Conservation (phyloP, 2,113 vertebrate species). For the Forbesichthys papilliferus region DNA sequence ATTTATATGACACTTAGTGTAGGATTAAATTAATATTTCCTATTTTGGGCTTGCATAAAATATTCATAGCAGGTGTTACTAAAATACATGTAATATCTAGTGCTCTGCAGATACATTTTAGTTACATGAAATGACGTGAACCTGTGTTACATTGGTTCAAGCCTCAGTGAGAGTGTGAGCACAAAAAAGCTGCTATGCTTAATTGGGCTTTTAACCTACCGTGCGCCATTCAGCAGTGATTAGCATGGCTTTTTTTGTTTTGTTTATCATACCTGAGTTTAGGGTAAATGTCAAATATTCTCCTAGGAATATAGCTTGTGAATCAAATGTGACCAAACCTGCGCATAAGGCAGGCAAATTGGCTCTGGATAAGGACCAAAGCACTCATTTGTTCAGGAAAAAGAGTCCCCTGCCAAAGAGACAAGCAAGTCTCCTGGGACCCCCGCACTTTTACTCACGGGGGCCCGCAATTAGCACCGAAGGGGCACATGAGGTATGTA, state of each 20-base stretch:
- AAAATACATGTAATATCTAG: too few species aligned
- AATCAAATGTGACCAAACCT: constrained; percentile 2
- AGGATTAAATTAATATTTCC: too few species aligned
- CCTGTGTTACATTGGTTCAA: background rate
- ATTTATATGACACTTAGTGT: too few species aligned
- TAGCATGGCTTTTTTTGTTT: background rate
- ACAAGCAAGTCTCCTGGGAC: constrained; percentile 66
- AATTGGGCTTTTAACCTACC: background rate
- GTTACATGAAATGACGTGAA: background rate
- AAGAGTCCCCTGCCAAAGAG: constrained; percentile 77
- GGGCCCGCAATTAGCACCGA: constrained; percentile 85
- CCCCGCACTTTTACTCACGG: constrained; percentile 76
- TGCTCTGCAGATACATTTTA: background rate
- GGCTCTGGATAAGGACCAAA: background rate
- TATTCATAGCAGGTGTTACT: too few species aligned
- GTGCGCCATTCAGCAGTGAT: background rate
- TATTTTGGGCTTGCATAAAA: too few species aligned
- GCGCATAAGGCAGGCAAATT: constrained; percentile 1
- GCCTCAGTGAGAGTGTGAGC: background rate
- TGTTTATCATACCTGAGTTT: background rate
- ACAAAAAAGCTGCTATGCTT: background rate
- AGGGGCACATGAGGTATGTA: constrained; percentile 38
- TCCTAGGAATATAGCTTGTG: constrained; percentile 18
- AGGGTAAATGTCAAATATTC: background rate
- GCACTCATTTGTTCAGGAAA: constrained; percentile 71